These are phyloP conservation scores for Lepidonotus clava DNA, from an alignment of 2,888 invertebrate genomes.

Conservation along the genomic window DNA sequence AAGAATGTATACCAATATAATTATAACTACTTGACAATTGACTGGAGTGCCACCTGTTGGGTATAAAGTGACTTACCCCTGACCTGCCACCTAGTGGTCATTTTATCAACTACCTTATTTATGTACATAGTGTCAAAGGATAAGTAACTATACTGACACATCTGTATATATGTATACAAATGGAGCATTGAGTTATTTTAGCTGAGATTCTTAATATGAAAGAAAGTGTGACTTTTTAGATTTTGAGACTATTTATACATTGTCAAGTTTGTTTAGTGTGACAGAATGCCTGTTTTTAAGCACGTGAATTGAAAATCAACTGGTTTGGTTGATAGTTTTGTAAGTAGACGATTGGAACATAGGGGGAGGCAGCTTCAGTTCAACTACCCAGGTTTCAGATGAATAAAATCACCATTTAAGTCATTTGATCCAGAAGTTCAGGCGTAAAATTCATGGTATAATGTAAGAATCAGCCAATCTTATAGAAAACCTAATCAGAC, in stretches of 20 bases:
- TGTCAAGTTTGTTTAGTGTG: not conserved
- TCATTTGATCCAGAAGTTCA: too few relatives aligned
- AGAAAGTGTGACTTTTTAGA: conserved; percentile 1
- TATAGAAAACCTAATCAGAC: too few relatives aligned
- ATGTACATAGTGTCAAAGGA: not conserved
- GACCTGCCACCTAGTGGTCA: conserved; percentile 36
- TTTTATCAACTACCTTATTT: not conserved
- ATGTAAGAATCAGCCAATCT: too few relatives aligned
- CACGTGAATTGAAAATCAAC: too few relatives aligned
- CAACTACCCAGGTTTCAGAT: too few relatives aligned
- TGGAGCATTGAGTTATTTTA: not conserved
- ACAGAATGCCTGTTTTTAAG: not conserved
- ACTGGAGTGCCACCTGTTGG: not conserved
- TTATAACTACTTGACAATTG: too few relatives aligned
- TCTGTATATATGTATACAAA: conserved; percentile 15
- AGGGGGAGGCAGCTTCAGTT: too few relatives aligned
- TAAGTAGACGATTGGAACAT: too few relatives aligned
- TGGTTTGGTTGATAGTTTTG: too few relatives aligned
- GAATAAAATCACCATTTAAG: too few relatives aligned
- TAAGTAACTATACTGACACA: not conserved
- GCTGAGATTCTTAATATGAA: not conserved
- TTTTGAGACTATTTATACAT: conserved; percentile 25
- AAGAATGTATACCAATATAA: too few relatives aligned
- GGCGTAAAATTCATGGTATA: too few relatives aligned
- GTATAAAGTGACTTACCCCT: not conserved